These are phyloP conservation scores for Pharmacophagus antenor DNA, from an alignment of 2,888 invertebrate genomes.

Conservation along the genomic window DNA sequence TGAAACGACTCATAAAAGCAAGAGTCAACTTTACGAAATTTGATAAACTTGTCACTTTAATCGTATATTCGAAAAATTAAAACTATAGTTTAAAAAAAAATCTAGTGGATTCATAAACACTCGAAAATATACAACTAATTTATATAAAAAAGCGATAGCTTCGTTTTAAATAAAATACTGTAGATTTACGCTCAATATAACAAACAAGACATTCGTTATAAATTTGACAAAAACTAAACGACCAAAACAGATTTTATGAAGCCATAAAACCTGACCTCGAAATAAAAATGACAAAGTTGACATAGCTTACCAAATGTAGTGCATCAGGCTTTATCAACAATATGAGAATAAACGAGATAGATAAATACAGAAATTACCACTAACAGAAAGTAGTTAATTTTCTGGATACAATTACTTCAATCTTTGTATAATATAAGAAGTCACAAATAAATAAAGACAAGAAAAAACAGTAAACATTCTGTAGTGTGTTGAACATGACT, in stretches of 20 bases:
- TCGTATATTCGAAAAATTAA: constrained; percentile 6
- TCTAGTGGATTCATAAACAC: background rate
- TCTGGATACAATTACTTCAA: too few species aligned
- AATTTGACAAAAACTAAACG: too few species aligned
- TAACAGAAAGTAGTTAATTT: too few species aligned
- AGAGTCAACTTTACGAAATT: constrained; percentile 43
- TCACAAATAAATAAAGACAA: too few species aligned
- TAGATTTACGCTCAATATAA: background rate
- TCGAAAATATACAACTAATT: background rate
- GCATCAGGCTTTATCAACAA: too few species aligned
- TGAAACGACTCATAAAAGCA: constrained; percentile 64
- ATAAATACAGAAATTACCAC: too few species aligned
- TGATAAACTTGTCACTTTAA: constrained; percentile 22
- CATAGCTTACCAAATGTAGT: too few species aligned
- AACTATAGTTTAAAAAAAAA: background rate
- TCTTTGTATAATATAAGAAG: too few species aligned
- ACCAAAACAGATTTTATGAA: background rate
- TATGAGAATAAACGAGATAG: background rate
- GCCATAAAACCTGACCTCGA: background rate
- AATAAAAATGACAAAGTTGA: background rate
- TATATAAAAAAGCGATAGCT: too few species aligned
- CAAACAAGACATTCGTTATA: background rate
- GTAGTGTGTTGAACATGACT: too few species aligned
- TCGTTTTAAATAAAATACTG: background rate
- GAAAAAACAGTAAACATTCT: too few species aligned